phyloP scores from a whole-genome alignment of 2,113 vertebrate species.

The Prionailurus viverrinus region DNA sequence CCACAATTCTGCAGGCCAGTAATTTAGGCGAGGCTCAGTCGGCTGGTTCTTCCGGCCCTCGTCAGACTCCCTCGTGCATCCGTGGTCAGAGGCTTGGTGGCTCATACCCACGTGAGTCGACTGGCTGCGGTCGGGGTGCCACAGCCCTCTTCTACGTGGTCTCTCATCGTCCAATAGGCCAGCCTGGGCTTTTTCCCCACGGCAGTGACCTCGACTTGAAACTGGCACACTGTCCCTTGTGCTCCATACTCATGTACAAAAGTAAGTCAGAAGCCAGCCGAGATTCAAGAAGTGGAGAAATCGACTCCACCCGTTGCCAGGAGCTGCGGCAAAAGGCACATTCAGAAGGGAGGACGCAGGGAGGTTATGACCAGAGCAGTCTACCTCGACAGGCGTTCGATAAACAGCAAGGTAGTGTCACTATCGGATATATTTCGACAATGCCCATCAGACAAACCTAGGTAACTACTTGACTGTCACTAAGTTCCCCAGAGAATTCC shows the following conservation, averaged over 20 bases:
- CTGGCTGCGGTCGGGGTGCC: too few species aligned
- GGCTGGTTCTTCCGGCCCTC: neutral
- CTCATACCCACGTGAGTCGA: neutral
- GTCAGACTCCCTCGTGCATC: neutral
- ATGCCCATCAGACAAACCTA: neutral
- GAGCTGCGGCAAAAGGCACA: neutral
- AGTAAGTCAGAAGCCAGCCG: neutral
- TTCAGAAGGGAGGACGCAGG: neutral
- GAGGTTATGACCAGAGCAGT: neutral
- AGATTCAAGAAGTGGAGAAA: neutral
- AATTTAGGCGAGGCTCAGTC: neutral
- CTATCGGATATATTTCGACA: neutral
- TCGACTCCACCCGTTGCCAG: neutral
- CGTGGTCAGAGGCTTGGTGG: neutral
- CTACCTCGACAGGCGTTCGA: neutral
- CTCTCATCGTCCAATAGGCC: neutral
- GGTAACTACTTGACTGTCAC: neutral
- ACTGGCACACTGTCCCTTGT: neutral
- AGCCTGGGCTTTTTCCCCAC: neutral
- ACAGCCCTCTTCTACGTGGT: rapidly evolving
- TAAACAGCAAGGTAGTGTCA: neutral
- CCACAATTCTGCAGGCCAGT: neutral
- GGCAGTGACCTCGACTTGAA: neutral
- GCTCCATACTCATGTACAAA: neutral
- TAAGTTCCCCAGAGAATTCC: neutral